Base-by-base conservation (phyloP, 2,888 invertebrate genomes). In the Eubasilissa splendida region DNA sequence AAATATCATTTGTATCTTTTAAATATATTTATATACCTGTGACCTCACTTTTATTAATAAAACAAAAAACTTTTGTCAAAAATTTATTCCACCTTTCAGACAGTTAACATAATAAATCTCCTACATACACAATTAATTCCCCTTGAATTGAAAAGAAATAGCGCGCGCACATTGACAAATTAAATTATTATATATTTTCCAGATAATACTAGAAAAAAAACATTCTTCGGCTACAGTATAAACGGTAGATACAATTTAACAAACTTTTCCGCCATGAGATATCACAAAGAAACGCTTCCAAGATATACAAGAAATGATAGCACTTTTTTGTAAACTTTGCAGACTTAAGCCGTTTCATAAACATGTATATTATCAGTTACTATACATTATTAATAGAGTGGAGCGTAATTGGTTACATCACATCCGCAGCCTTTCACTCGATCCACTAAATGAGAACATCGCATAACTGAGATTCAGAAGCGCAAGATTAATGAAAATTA, bases 101-200 rank as follows among this genome's bases (percentile, higher is more conserved):
- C 75, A 75, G 22, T 60, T 75, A 75, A 75, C 75, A 75, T 59
- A 75, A 75, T 75, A 60, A 14, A 75, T 60, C 60, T 75, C 75
- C 12, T 60, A 54, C 75, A 75, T 52, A 75, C 75, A 75, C 75
- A 60, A 42, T 42, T 42, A 7, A 42, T 75, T 75, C 50, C 52
- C 59, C 75, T 60, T n/a, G 52, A 60, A 60, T 22, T 50, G 8
- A 60, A 75, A 75, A 60, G 75, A 75, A 75, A 52, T 75, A 59
- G 60, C 75, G 59, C 74, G 59, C 60, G 52, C 60, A 59, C 75
- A 60, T 10, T 54, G 71, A 73, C 56, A 73, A 56, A 31, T 56
- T 58, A 58, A 58, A 58, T 58, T n/a, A 11, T 58, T n/a, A n/a
- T 56, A 50, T 22, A n/a, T 59, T 42, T 73, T 59, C 73, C 60